Conservation (phyloP, 2,888 invertebrate genomes). For the Thereva unica region DNA sequence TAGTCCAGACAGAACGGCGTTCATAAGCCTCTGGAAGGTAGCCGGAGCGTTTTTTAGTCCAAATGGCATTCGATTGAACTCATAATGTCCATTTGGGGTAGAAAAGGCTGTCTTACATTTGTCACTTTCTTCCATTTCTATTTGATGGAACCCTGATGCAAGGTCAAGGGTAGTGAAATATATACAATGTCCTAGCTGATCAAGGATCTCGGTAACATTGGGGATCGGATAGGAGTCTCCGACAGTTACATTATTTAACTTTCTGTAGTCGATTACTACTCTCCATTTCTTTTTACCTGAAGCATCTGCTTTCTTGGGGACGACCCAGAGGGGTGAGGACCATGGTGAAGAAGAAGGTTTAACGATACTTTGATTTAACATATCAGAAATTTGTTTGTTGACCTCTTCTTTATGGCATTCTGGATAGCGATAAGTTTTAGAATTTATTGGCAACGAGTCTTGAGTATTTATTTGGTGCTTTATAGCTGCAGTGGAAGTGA, state of each 20-base stretch:
- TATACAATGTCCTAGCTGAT: conserved; percentile 37
- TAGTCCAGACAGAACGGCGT: conserved; percentile 43
- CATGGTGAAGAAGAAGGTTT: conserved; percentile 38
- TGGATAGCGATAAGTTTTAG: conserved; percentile 39
- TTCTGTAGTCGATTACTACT: conserved; percentile 42
- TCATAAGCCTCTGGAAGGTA: conserved; percentile 51
- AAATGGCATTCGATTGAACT: background rate
- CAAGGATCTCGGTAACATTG: conserved; percentile 40
- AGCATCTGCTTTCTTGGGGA: conserved; percentile 41
- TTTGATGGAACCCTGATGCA: conserved; percentile 41
- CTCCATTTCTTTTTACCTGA: conserved; percentile 42
- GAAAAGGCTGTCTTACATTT: conserved; percentile 35
- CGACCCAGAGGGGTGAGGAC: conserved; percentile 42
- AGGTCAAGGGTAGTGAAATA: conserved; percentile 42
- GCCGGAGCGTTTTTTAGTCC: conserved; percentile 53
- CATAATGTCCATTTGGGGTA: conserved; percentile 27
- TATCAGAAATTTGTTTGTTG: conserved; percentile 45
- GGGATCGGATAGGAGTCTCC: conserved; percentile 46
- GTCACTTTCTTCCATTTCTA: conserved; percentile 37
- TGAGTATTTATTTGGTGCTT: conserved; percentile 25
- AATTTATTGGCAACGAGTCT: conserved; percentile 29
- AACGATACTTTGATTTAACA: conserved; percentile 43
- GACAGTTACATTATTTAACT: conserved; percentile 40
- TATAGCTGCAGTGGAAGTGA: conserved; percentile 23
- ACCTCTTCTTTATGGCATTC: conserved; percentile 39